These are phyloP conservation scores for Sphaeramia orbicularis DNA, from an alignment of 2,797 vertebrate genomes.

Conservation along the genomic window DNA sequence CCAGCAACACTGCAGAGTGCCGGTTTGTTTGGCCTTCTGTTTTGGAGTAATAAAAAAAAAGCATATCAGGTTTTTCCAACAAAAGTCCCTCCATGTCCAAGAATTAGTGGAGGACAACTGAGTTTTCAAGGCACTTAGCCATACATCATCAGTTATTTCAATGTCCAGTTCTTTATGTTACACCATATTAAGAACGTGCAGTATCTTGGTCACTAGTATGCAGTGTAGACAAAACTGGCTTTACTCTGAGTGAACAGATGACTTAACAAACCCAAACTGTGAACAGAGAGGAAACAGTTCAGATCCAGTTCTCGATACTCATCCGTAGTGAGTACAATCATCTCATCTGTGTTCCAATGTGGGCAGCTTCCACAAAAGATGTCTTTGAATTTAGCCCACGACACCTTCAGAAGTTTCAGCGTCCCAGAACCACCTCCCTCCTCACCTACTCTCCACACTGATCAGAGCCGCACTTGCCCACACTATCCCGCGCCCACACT, in stretches of 20 bases:
- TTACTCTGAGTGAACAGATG: neutral
- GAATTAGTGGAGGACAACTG: no score
- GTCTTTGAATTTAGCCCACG: conserved; percentile 57
- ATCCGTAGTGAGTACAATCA: conserved; percentile 21
- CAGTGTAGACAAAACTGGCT: no score
- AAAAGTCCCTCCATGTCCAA: no score
- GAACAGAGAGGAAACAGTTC: neutral
- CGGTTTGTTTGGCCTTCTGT: no score
- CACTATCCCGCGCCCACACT: conserved; percentile 63
- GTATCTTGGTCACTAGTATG: no score
- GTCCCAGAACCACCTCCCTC: conserved; percentile 60
- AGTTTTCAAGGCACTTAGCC: no score
- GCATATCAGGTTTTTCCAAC: no score
- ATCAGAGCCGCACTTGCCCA: conserved; percentile 63
- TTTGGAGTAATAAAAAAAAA: no score
- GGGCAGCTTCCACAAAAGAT: conserved; percentile 68
- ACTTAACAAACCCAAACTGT: neutral
- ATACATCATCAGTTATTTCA: no score
- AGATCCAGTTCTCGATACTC: conserved; percentile 17
- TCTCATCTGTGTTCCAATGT: conserved; percentile 34
- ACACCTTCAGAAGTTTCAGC: conserved; percentile 59
- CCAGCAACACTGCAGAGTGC: no score
- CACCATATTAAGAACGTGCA: no score
- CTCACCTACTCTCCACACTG: conserved; percentile 55
- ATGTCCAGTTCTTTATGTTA: no score